Evolutionary conservation across 2,888 invertebrate genomes (phyloP), one percentile per base, ranked within the genome.

Genomic region (Taenaris catops): DNA sequence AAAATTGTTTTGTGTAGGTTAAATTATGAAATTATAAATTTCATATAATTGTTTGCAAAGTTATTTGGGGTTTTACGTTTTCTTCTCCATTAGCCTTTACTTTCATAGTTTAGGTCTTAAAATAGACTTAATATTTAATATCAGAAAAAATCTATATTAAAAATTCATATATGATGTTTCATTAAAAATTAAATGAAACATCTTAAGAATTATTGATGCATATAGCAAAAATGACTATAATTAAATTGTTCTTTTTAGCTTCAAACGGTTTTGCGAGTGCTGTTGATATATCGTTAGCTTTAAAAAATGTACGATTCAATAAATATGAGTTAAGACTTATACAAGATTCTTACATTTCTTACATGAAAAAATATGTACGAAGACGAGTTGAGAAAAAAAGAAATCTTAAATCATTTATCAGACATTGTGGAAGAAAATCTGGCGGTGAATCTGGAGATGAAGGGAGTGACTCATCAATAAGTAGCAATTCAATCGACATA

Each of bases 401-500:
- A 25, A 74, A 71, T 14, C 46, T 54, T 8, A 62, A 57, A 18
- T 33, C 53, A 9, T 63, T 63, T 41, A 19, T 63, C 0, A 75
- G 66, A 53, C 47, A 52, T n/a, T 47, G 45, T 2, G 51, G 54
- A 37, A 52, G 55, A 12, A 63, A 48, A 49, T 65, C 63, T 17
- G 64, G 66, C 0, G 57, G 66, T 51, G 75, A 78, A 40, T 80
- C 79, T 0, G 76, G 71, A 3, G 76, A 75, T 6, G 61, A 58
- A 43, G 78, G 60, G 7, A 76, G 78, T 58, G 59, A 72, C 44
- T 80, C 80, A 9, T 76, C 81, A 2, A 40, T 66, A 10, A 76
- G 74, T 38, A 74, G 74, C 57, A 72, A 79, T 58, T 11, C 61
- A 51, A 45, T 67, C 66, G 23, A 49, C 47, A 18, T 38, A 48